Evolutionary conservation across 23 tunicate species (phyloP).

Genomic region (Pegea sp.): DNA sequence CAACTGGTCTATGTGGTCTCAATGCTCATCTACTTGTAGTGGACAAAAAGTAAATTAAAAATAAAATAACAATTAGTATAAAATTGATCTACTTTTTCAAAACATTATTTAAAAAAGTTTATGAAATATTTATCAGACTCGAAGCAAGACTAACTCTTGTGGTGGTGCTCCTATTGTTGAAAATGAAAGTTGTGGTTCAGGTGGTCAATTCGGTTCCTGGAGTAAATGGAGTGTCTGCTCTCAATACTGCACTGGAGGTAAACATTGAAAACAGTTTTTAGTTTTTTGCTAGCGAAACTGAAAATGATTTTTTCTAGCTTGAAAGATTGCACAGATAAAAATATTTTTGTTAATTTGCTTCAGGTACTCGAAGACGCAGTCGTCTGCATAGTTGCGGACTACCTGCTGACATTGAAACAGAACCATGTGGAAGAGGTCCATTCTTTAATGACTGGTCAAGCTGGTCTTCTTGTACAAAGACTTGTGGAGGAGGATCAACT

Average conservation of each 20-base stretch:
- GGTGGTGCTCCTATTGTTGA: conserved; percentile 18
- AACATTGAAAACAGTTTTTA: too few relatives aligned
- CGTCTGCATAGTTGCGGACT: conserved; percentile 45
- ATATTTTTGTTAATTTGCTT: too few relatives aligned
- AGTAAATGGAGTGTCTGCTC: conserved; percentile 58
- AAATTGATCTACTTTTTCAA: too few relatives aligned
- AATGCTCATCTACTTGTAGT: conserved; percentile 60
- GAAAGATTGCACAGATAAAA: too few relatives aligned
- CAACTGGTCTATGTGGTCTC: conserved; percentile 53
- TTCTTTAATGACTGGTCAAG: conserved; percentile 43
- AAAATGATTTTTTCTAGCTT: too few relatives aligned
- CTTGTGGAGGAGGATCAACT: conserved; percentile 65
- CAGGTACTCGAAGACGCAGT: conserved; percentile 28
- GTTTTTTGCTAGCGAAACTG: too few relatives aligned
- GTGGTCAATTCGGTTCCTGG: conserved; percentile 43
- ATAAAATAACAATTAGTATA: too few relatives aligned
- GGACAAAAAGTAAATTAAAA: conserved; percentile 42
- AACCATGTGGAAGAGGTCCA: conserved; percentile 43
- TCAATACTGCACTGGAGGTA: conserved; percentile 61
- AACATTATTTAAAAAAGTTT: too few relatives aligned
- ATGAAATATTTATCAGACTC: too few relatives aligned
- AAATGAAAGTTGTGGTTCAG: conserved; percentile 42
- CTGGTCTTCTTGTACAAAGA: conserved; percentile 50
- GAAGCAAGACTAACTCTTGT: conserved; percentile 50
- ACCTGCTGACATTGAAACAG: conserved; percentile 16